Evolutionary conservation across 1,140 invertebrate genomes (phyloP).

Genomic region (Papilio glaucus): DNA sequence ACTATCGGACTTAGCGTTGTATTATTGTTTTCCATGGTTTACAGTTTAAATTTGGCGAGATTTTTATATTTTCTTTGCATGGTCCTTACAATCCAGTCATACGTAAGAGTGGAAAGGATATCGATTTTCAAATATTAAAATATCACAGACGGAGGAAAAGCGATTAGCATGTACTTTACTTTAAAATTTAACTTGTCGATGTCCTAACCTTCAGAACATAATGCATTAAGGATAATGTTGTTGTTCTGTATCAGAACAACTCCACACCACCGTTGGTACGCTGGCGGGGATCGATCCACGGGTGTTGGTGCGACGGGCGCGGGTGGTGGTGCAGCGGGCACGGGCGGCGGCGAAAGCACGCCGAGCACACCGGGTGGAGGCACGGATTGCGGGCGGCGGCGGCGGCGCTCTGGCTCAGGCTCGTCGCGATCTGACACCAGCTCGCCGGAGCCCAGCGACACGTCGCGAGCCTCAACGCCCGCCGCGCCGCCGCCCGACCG

Average conservation of each 20-base stretch:
- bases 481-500: slow-evolving; percentile 59
- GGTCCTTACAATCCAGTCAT: too few relatives aligned
- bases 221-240: background rate
- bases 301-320: slow-evolving; percentile 43
- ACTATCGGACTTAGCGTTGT: too few relatives aligned
- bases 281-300: slow-evolving; percentile 52
- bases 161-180: too few relatives aligned
- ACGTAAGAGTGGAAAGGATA: too few relatives aligned
- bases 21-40: too few relatives aligned
- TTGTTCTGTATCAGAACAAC: slow-evolving; percentile 57
- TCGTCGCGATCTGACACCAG: slow-evolving; percentile 72
- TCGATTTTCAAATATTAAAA: too few relatives aligned
- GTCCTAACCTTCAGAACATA: too few relatives aligned
- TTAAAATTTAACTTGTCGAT: too few relatives aligned
- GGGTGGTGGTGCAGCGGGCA: slow-evolving; percentile 43
- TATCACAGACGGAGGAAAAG: too few relatives aligned
- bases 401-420: slow-evolving; percentile 67
- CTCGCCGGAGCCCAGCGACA: slow-evolving; percentile 74
- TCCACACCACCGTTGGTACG: slow-evolving; percentile 73
- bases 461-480: slow-evolving; percentile 73
- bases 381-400: slow-evolving; percentile 61
- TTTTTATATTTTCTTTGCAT: too few relatives aligned
- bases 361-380: slow-evolving; percentile 73
- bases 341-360: slow-evolving; percentile 68
- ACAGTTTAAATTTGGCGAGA: too few relatives aligned